Percentiles rank a stretch among this genome's conserved stretches.
phyloP scores from a whole-genome alignment of 2,113 vertebrate species.

The Connochaetes taurinus region DNA sequence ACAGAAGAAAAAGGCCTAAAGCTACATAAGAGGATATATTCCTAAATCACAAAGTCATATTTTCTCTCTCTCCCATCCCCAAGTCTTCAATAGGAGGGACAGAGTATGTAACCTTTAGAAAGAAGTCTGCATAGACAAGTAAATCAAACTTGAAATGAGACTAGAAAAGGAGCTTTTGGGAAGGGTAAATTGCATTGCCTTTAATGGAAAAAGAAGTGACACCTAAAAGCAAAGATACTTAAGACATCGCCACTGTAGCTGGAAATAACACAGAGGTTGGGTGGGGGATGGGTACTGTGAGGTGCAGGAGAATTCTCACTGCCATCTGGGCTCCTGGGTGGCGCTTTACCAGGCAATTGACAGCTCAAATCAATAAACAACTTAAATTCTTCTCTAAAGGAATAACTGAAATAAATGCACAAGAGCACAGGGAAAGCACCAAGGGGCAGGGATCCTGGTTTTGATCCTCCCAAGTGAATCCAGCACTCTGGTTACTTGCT shows the following conservation, averaged over 20 bases:
- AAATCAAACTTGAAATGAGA: not conserved
- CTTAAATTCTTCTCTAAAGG: constrained; percentile 52
- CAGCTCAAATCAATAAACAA: constrained; percentile 52
- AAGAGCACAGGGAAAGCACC: constrained; percentile 13
- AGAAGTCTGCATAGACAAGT: not conserved
- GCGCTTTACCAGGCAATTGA: constrained; percentile 22
- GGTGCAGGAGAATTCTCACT: not conserved
- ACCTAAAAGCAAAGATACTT: constrained; percentile 33
- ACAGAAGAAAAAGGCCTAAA: not conserved
- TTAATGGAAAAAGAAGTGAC: not conserved
- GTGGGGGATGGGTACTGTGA: not conserved
- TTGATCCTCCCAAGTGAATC: not conserved
- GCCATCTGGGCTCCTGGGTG: constrained; percentile 27
- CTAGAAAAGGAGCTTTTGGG: not conserved
- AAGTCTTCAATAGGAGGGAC: not conserved
- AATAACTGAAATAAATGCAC: constrained; percentile 48
- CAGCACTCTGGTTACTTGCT: not conserved
- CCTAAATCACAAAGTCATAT: not conserved
- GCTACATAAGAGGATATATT: not conserved
- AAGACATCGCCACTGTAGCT: not conserved
- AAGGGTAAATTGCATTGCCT: constrained; percentile 9
- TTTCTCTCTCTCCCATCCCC: not conserved
- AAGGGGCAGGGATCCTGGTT: not conserved
- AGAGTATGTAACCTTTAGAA: not conserved
- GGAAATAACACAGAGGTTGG: not conserved